phyloP scores from a whole-genome alignment of 1,140 invertebrate species.

The Globodera rostochiensis region DNA sequence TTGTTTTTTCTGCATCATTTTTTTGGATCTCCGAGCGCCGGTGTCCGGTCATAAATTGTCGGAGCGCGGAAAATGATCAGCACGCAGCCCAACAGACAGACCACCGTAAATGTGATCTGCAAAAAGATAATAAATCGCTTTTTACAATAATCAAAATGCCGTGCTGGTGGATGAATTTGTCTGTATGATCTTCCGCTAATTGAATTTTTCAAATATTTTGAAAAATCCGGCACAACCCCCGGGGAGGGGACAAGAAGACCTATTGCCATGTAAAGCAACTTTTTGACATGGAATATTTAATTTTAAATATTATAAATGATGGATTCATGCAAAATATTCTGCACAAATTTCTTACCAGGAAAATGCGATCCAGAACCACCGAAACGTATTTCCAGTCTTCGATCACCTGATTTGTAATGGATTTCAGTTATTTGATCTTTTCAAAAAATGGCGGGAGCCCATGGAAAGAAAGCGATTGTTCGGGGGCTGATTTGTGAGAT shows the following conservation, averaged over 20 bases:
- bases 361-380: constrained; percentile 96
- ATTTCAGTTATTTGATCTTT: neutral
- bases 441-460: neutral
- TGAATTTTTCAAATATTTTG: too few species aligned
- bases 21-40: constrained; percentile 41
- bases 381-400: constrained; percentile 99
- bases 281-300: too few species aligned
- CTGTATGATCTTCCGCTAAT: too few species aligned
- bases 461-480: too few species aligned
- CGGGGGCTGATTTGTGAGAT: too few species aligned
- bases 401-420: constrained; percentile 53
- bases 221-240: too few species aligned
- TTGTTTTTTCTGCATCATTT: neutral
- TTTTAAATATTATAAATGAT: too few species aligned
- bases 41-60: constrained; percentile 71
- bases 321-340: too few species aligned
- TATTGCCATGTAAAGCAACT: too few species aligned
- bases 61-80: constrained; percentile 62
- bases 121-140: neutral
- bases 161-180: too few species aligned
- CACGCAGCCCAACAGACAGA: constrained; percentile 58
- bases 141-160: too few species aligned
- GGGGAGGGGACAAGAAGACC: too few species aligned
- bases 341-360: constrained; percentile 70
- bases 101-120: constrained; percentile 54